Conservation (phyloP, 2,888 invertebrate species). For the Agapostemon virescens region DNA sequence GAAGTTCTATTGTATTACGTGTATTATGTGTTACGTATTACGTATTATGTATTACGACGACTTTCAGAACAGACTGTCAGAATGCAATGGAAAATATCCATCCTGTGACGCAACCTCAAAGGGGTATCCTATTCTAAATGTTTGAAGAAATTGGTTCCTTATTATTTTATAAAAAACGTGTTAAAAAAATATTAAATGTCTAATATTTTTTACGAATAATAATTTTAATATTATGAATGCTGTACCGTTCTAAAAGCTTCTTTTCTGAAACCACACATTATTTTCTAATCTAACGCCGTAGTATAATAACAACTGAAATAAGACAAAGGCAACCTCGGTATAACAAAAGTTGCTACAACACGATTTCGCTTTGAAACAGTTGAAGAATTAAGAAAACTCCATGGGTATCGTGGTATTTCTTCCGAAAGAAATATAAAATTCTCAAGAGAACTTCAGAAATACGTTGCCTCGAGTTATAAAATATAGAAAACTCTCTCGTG, state of each 20-base stretch:
- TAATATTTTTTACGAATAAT: background rate
- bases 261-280: background rate
- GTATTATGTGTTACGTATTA: no score
- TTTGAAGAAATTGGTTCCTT: no score
- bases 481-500: no score
- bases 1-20: no score
- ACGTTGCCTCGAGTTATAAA: no score
- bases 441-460: background rate
- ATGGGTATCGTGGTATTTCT: background rate
- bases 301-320: background rate
- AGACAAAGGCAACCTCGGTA: background rate
- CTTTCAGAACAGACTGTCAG: no score
- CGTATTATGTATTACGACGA: no score
- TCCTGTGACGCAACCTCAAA: no score
- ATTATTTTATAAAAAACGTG: no score
- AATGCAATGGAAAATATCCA: no score
- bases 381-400: background rate
- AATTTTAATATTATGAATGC: background rate
- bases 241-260: background rate
- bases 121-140: no score
- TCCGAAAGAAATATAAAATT: background rate
- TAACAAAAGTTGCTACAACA: background rate
- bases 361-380: background rate
- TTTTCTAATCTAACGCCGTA: background rate
- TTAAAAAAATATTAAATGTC: no score